Base-by-base conservation (phyloP, 1,140 invertebrate genomes). In the Camponotus vicinus region DNA sequence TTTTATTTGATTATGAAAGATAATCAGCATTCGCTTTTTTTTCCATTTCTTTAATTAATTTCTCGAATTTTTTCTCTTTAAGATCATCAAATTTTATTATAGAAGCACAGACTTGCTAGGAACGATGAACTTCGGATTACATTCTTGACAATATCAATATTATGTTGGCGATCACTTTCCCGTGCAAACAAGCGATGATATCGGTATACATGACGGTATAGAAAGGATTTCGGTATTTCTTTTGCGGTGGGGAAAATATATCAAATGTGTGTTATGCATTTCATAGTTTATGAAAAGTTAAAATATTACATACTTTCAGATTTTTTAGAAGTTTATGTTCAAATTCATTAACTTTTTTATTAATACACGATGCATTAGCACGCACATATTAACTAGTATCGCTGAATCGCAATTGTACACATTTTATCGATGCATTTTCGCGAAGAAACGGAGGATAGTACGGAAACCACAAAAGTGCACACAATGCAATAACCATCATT, bases 61-160 rank as follows among this genome's bases (percentile, higher is more conserved):
- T n/a, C 34, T 59, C 66, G 49, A 4, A 66, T 45, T 64, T 66
- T 32, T 9, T 66, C 37, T 61, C 42, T 32, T 61, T 32, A 21
- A 61, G 21, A 13, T 77, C 18, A 11, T 40, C 13, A 78, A 59
- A 37, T 78, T 78, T 66, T 45, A 32, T 15, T 64, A 18, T 49
- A 9, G 8, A 27, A n/a, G n/a, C 32, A 21, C 21, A 71, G 59
- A 15, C 55, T 80, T 77, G 37, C 64, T 8, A 69, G 70, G 80
- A 86, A 83, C 83, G 59, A 52, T 57, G 77, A 86, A 77, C 61
- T 61, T 34, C 27, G 40, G 70, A 42, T 40, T 40, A 82, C 27
- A 18, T 18, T 88, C 66, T 83, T 75, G 61, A 80, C 84, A 86
- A 61, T 67, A 78, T 70, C 76, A 91, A 90, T 91, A 88, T 91